Evolutionary conservation across 2,888 invertebrate genomes (phyloP).

Genomic region (Entomobrya proxima): DNA sequence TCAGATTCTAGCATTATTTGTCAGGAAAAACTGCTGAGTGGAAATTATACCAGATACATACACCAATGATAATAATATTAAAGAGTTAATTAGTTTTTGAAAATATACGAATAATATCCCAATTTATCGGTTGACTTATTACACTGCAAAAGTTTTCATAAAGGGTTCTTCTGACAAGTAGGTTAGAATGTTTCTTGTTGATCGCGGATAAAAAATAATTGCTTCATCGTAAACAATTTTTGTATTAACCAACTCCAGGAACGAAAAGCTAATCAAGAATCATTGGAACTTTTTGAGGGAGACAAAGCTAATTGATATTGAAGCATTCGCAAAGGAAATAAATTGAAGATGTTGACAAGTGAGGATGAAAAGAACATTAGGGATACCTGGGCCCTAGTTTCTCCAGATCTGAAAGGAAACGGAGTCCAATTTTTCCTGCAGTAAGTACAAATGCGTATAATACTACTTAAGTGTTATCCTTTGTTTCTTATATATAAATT

Average conservation of each 20-base stretch:
- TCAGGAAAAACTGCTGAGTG: not conserved
- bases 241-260: not conserved
- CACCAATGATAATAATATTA: not conserved
- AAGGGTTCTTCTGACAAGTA: too few species aligned
- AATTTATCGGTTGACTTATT: too few species aligned
- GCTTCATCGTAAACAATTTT: too few species aligned
- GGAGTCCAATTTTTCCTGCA: conserved; percentile 78
- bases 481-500: too few species aligned
- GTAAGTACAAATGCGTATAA: conserved; percentile 76
- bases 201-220: too few species aligned
- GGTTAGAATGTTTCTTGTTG: too few species aligned
- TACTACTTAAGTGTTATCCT: not conserved
- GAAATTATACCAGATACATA: not conserved
- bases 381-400: conserved; percentile 78
- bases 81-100: not conserved
- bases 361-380: conserved; percentile 78
- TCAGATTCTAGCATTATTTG: not conserved
- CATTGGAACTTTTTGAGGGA: not conserved
- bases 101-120: too few species aligned
- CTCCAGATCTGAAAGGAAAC: conserved; percentile 78
- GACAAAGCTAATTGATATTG: not conserved
- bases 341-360: conserved; percentile 76
- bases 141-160: too few species aligned
- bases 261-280: too few species aligned
- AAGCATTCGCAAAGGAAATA: not conserved